Evolutionary conservation across 2,888 invertebrate species (phyloP).

Genomic region (Cheilosia grossa): DNA sequence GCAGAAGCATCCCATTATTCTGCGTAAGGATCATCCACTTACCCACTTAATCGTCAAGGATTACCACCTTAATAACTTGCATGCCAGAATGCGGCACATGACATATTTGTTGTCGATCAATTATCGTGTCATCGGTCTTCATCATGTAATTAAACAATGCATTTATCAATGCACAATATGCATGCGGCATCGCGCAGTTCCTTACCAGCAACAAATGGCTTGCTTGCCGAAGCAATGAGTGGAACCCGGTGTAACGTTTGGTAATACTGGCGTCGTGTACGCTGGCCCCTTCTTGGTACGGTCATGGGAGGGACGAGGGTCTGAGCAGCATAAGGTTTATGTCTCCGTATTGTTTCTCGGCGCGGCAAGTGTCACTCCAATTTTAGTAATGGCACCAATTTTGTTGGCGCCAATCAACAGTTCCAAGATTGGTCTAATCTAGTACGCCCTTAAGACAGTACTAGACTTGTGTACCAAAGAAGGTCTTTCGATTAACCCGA

Average conservation of each 20-base stretch:
- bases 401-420: too few species aligned
- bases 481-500: too few species aligned
- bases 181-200: conserved; percentile 39
- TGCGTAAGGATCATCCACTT: too few species aligned
- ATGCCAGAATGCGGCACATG: too few species aligned
- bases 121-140: conserved; percentile 54
- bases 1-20: too few species aligned
- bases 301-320: conserved; percentile 72
- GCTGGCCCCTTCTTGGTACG: conserved; percentile 72
- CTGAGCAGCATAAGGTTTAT: conserved; percentile 75
- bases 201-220: conserved; percentile 71
- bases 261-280: conserved; percentile 75
- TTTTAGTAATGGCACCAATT: too few species aligned
- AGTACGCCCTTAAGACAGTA: too few species aligned
- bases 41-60: too few species aligned
- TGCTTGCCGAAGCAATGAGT: conserved; percentile 66
- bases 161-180: conserved; percentile 66
- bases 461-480: too few species aligned
- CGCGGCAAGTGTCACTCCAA: too few species aligned
- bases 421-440: too few species aligned
- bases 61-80: too few species aligned
- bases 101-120: conserved; percentile 46
- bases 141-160: conserved; percentile 45
- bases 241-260: conserved; percentile 68
- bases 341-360: conserved; percentile 65